Evolutionary conservation across 1,140 invertebrate genomes (phyloP), one percentile per base, ranked within the genome.

Genomic region (Procambarus virginalis): DNA sequence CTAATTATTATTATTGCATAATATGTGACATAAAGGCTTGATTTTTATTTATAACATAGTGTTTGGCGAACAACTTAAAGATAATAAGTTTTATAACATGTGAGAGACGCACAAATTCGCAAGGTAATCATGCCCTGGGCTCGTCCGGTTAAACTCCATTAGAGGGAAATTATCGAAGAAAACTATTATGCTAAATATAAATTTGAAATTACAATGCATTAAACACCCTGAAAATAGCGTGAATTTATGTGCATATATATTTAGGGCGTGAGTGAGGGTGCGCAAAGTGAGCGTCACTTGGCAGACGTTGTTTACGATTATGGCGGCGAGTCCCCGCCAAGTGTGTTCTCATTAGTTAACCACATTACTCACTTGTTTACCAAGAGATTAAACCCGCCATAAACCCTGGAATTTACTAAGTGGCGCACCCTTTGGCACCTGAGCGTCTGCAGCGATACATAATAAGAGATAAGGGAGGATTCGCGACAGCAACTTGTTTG

Each of bases 301-400:
- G 14, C 45, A 48, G n/a, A 80, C 17, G 86, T 88, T 88, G 86
- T 88, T 88, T 88, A 88, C 86, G 46, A 88, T 88, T 81, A 88
- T 88, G 86, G 86, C 86, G 86, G 79, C 78, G 2, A 60, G 79
- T 55, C 48, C 79, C 78, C 79, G 78, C 86, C 64, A 81, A 88
- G 86, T 81, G 86, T 81, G 78, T 68, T 73, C 86, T 75, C 34
- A 22, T 4, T 73, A 73, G 22, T 20, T 73, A 8, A 22, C n/a
- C 68, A 73, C n/a, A 34, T 73, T 73, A 34, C n/a, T 8, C 8
- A 4, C 22, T 73, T 2, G 10, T 73, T 34, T 73, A 73, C 5
- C 68, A 4, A 3, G 34, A 73, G n/a, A 34, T 4, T 73, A 9
- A 20, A 73, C 2, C 22, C 2, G 3, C 14, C 8, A 0, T 34